Percentiles rank a stretch among this genome's conserved stretches.
Evolutionary conservation across 2,797 vertebrate species (phyloP).

Genomic region (Natrix natrix): DNA sequence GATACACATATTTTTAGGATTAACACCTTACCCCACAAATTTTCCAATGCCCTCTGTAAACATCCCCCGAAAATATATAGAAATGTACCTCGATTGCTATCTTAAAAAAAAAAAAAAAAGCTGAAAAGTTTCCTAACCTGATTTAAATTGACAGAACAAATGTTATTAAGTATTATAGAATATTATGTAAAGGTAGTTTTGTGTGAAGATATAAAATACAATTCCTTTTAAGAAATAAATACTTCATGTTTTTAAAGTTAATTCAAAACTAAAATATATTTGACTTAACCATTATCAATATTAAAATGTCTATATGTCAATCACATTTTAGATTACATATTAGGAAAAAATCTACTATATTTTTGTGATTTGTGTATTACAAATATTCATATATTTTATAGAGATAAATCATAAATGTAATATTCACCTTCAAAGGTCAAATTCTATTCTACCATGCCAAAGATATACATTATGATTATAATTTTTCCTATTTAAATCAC

Average conservation of each 20-base stretch:
- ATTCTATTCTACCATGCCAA: neutral
- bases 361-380: neutral
- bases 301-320: neutral
- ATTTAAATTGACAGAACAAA: neutral
- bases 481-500: neutral
- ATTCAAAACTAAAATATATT: neutral
- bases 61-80: neutral
- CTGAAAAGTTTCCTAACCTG: neutral
- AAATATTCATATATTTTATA: neutral
- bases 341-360: neutral
- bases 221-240: slow-evolving; percentile 18
- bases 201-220: neutral
- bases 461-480: neutral
- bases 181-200: neutral
- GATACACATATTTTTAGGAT: neutral
- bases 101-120: neutral
- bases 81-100: neutral
- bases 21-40: neutral
- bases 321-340: neutral
- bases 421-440: neutral
- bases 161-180: neutral
- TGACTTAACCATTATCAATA: neutral
- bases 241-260: neutral
- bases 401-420: neutral
- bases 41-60: neutral